phyloP scores from a whole-genome alignment of 2,113 vertebrate species.

The Nannobrachium achirus region DNA sequence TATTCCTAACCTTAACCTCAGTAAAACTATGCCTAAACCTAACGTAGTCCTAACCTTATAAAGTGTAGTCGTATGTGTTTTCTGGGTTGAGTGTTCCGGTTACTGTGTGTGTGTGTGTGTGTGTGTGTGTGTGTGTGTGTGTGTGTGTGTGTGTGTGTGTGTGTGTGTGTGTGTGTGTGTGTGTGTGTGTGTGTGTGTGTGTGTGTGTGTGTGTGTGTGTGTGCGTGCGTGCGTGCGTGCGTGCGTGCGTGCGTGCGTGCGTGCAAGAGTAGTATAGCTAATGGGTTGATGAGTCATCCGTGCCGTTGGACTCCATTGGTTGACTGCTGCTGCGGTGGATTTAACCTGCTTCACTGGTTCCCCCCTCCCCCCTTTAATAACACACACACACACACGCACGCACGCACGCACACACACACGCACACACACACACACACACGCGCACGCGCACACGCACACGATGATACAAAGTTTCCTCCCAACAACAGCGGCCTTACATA shows the following conservation, averaged over 20 bases:
- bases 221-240: too few relatives aligned
- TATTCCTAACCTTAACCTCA: too few relatives aligned
- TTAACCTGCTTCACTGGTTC: constrained; percentile 46
- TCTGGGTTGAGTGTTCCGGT: too few relatives aligned
- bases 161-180: too few relatives aligned
- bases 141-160: too few relatives aligned
- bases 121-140: too few relatives aligned
- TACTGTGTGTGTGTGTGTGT: too few relatives aligned
- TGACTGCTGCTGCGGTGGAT: constrained; percentile 29
- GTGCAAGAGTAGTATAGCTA: constrained; percentile 2
- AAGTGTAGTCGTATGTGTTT: too few relatives aligned
- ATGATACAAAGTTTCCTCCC: too few relatives aligned
- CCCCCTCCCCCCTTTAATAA: constrained; percentile 4
- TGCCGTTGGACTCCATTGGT: constrained; percentile 38
- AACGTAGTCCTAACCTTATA: too few relatives aligned
- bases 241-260: background rate
- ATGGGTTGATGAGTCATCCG: constrained; percentile 39
- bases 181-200: background rate
- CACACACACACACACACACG: constrained; percentile 2
- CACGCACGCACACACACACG: background rate
- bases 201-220: background rate
- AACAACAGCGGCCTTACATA: too few relatives aligned
- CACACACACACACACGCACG: background rate
- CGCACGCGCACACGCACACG: constrained; percentile 2
- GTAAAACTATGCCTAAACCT: too few relatives aligned